Percentiles rank a stretch among this genome's conserved stretches.
These are phyloP conservation scores for Thysanoteuthis rhombus DNA, from an alignment of 2,888 invertebrate species.

Conservation along the genomic window DNA sequence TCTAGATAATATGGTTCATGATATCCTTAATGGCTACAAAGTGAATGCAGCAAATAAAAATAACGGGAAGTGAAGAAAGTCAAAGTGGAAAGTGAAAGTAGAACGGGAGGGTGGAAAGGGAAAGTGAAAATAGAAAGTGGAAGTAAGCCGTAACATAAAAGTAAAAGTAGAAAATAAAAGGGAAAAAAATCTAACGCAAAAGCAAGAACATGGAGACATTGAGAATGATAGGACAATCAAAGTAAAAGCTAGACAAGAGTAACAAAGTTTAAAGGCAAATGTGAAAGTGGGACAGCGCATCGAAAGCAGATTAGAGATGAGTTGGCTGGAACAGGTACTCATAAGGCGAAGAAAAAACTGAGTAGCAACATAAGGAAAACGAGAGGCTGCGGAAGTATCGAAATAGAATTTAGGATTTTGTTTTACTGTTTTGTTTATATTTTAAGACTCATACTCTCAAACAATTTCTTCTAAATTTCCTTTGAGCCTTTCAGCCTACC, in stretches of 20 bases:
- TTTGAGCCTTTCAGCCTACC: background rate
- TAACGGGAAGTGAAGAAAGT: background rate
- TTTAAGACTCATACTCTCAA: background rate
- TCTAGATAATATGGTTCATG: too few relatives aligned
- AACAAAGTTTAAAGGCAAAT: background rate
- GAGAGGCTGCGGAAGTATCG: background rate
- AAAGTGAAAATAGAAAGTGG: background rate
- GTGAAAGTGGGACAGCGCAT: background rate
- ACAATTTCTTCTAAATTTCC: background rate
- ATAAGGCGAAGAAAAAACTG: background rate
- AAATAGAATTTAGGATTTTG: background rate
- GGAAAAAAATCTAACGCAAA: background rate
- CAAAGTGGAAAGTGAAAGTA: background rate
- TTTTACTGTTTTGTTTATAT: background rate
- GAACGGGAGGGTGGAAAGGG: background rate
- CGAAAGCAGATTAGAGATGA: background rate
- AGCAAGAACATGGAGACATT: background rate
- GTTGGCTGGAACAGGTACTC: background rate
- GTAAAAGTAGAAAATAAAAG: background rate
- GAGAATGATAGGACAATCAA: background rate
- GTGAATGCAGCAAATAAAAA: too few relatives aligned
- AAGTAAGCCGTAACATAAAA: background rate
- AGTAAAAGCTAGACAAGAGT: background rate
- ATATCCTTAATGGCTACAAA: too few relatives aligned
- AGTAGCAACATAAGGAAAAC: background rate